These are phyloP conservation scores for Cerastis leucographa DNA, from an alignment of 2,888 invertebrate species.

Conservation along the genomic window DNA sequence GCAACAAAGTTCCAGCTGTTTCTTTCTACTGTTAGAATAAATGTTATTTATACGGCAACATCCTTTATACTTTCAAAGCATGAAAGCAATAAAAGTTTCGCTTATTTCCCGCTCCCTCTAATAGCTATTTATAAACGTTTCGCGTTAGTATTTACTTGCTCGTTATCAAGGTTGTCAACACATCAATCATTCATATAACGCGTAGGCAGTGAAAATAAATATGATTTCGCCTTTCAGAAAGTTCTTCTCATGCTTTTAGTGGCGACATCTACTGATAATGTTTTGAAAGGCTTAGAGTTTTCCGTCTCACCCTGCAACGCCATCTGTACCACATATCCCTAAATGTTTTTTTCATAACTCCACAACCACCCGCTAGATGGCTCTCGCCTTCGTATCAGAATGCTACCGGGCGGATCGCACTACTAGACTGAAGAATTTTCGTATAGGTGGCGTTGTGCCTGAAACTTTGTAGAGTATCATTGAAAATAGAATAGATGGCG, in stretches of 20 bases:
- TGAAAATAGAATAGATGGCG: conserved; percentile 32
- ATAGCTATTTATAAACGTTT: conserved; percentile 53
- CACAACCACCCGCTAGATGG: conserved; percentile 59
- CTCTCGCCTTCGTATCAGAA: conserved; percentile 15
- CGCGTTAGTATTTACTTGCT: conserved; percentile 52
- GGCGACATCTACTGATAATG: conserved; percentile 43
- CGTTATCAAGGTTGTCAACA: conserved; percentile 56
- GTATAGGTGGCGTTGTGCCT: conserved; percentile 42
- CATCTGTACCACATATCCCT: conserved; percentile 30
- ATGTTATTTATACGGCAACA: conserved; percentile 24
- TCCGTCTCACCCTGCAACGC: conserved; percentile 22
- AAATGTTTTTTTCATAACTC: background rate
- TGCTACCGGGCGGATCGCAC: background rate
- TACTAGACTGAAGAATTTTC: background rate
- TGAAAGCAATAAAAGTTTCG: conserved; percentile 36
- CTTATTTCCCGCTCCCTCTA: conserved; percentile 31
- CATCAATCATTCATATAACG: conserved; percentile 50
- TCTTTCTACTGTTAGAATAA: conserved; percentile 11
- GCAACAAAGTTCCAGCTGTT: conserved; percentile 14
- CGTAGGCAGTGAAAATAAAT: conserved; percentile 39
- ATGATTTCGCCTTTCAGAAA: conserved; percentile 3
- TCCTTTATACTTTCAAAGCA: conserved; percentile 1
- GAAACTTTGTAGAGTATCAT: background rate
- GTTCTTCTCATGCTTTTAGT: background rate
- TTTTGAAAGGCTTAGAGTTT: conserved; percentile 10